Evolutionary conservation across 2,888 invertebrate species (phyloP).

Genomic region (Amiota minor): DNA sequence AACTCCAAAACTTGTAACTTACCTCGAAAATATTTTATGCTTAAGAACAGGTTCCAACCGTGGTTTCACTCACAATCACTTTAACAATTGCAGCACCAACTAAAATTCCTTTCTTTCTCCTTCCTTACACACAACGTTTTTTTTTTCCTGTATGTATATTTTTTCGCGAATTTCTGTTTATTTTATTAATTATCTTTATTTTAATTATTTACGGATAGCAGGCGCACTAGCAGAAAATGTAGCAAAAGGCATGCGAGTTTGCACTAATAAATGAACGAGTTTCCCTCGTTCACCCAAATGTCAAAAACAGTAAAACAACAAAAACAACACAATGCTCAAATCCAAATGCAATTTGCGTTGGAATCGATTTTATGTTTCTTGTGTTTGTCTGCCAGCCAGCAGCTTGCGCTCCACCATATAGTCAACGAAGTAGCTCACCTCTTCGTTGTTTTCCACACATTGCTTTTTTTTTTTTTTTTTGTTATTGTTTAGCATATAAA

Average conservation of each 20-base stretch:
- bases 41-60: constrained; percentile 20
- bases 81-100: background rate
- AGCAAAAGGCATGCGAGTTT: background rate
- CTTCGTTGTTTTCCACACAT: background rate
- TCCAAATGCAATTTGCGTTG: constrained; percentile 8
- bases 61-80: background rate
- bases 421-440: constrained; percentile 3
- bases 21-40: constrained; percentile 4
- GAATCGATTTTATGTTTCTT: constrained; percentile 16
- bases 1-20: constrained; percentile 13
- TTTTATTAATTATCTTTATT: background rate
- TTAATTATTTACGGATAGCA: background rate
- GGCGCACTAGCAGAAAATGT: background rate
- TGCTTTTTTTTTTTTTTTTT: background rate
- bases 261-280: background rate
- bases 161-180: background rate
- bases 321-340: background rate
- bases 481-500: background rate
- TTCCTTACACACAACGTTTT: background rate
- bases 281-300: background rate
- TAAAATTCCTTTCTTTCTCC: background rate
- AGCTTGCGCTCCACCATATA: background rate
- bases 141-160: background rate
- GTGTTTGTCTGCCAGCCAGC: background rate
- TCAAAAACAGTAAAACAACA: background rate